Conservation (phyloP, 2,797 vertebrate species). For the Synanceia verrucosa region DNA sequence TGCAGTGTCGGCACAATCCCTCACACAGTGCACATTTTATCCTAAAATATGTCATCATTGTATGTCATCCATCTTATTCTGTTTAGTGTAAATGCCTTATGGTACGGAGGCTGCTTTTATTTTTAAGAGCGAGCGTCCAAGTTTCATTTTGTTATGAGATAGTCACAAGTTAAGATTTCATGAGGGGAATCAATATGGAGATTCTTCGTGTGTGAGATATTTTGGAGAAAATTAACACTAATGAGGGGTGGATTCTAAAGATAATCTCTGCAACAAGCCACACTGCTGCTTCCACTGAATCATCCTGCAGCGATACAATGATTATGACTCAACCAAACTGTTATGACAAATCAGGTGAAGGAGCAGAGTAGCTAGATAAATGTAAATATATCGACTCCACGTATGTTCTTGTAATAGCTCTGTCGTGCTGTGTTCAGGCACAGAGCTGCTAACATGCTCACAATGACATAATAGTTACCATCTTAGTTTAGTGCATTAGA, state of each 20-base stretch:
- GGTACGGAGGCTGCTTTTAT: background rate
- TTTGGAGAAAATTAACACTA: background rate
- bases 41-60: slow-evolving; percentile 13
- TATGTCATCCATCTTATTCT: background rate
- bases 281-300: background rate
- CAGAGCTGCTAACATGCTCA: background rate
- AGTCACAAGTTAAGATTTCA: background rate
- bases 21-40: slow-evolving; percentile 3
- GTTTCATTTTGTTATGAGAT: slow-evolving; percentile 4
- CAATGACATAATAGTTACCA: background rate
- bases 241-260: background rate
- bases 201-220: background rate
- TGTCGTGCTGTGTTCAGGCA: background rate
- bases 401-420: background rate
- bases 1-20: slow-evolving; percentile 32
- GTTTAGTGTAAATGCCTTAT: background rate
- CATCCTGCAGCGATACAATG: background rate
- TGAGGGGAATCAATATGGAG: background rate
- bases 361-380: background rate
- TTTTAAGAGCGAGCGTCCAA: background rate
- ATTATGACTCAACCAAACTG: background rate
- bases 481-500: background rate
- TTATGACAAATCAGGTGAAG: background rate
- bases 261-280: background rate
- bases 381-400: background rate